Conservation (phyloP, 1,140 invertebrate genomes). For the Panagrolaimus sp. region DNA sequence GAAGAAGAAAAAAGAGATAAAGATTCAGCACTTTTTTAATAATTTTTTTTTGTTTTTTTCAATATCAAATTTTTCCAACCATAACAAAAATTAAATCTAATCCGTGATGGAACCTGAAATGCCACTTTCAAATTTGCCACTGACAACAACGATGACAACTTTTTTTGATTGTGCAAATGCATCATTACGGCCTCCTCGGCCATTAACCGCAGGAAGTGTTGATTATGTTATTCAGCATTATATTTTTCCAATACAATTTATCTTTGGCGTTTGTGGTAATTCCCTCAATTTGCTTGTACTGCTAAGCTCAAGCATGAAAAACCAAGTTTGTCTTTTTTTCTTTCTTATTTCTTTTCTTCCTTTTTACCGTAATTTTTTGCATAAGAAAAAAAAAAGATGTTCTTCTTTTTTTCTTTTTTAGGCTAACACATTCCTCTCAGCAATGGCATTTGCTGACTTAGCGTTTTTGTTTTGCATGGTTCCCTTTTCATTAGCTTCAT, state of each 20-base stretch:
- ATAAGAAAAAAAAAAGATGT: not conserved
- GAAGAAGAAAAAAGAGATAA: no score
- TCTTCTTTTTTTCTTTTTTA: slow-evolving; percentile 21
- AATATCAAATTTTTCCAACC: no score
- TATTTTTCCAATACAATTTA: slow-evolving; percentile 48
- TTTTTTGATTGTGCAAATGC: no score
- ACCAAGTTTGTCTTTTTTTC: slow-evolving; percentile 31
- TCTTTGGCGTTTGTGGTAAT: slow-evolving; percentile 48
- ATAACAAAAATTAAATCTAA: no score
- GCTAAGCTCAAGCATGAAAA: slow-evolving; percentile 49
- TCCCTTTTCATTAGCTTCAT: slow-evolving; percentile 46
- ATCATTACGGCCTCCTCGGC: not conserved
- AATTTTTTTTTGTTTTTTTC: no score
- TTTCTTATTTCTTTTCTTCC: not conserved
- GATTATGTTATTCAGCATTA: slow-evolving; percentile 42
- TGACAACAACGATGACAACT: no score
- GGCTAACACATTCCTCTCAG: slow-evolving; percentile 50
- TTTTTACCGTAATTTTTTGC: slow-evolving; percentile 10
- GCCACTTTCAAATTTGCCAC: no score
- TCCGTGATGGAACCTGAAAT: no score
- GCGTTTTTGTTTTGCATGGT: slow-evolving; percentile 50
- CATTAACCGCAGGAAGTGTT: not conserved
- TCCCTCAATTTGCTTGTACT: slow-evolving; percentile 46
- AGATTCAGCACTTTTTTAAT: no score
- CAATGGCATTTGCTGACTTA: slow-evolving; percentile 52